phyloP scores from a whole-genome alignment of 64 coral and sea anemone species.

The Acropora tenuis region DNA sequence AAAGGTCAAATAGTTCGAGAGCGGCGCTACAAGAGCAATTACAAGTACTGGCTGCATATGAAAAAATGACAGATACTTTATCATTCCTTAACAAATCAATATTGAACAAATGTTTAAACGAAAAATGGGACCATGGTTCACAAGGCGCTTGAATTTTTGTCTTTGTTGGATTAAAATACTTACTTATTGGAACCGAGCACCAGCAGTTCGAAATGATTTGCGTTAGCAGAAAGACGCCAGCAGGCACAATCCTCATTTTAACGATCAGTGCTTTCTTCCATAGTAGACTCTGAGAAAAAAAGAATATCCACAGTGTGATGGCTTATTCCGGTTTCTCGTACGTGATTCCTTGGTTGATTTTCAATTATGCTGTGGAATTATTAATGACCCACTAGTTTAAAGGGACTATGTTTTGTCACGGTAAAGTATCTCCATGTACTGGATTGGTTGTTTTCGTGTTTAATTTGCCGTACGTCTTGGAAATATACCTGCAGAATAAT shows the following conservation, averaged over 20 bases:
- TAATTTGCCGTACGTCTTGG: not conserved
- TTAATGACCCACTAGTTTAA: not conserved
- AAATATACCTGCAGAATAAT: not conserved
- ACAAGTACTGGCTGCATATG: not conserved
- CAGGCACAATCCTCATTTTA: constrained; percentile 2
- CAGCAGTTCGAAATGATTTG: constrained; percentile 16
- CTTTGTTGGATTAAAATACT: not conserved
- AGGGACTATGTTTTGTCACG: not conserved
- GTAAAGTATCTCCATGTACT: not conserved
- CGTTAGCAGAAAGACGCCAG: not conserved
- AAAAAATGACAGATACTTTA: too few species aligned
- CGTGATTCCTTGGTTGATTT: not conserved
- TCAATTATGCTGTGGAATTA: not conserved
- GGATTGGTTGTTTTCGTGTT: not conserved
- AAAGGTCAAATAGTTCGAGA: not conserved
- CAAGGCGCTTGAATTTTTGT: not conserved
- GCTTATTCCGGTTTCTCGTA: constrained; percentile 5
- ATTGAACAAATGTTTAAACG: too few species aligned
- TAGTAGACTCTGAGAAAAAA: not conserved
- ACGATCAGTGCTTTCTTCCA: not conserved
- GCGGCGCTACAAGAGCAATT: not conserved
- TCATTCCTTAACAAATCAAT: too few species aligned
- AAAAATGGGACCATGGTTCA: not conserved
- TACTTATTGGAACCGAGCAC: constrained; percentile 18
- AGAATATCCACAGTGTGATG: constrained; percentile 9